These are phyloP conservation scores for Polymixis flavicincta DNA, from an alignment of 2,888 invertebrate genomes.

Conservation along the genomic window DNA sequence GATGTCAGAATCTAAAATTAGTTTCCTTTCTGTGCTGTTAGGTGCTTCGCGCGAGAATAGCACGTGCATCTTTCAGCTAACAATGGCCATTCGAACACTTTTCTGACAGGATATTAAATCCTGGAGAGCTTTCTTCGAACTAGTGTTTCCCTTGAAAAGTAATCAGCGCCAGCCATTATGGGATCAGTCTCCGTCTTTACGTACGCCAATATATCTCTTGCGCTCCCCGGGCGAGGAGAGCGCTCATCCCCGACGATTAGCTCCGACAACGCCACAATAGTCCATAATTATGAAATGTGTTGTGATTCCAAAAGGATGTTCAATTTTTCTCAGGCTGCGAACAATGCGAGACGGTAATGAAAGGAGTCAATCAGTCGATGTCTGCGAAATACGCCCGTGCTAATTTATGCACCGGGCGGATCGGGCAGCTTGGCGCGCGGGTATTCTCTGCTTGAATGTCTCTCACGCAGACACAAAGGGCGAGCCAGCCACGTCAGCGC, in stretches of 20 bases:
- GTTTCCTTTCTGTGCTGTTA: slow-evolving; percentile 54
- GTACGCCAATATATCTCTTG: slow-evolving; percentile 81
- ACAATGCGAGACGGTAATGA: slow-evolving; percentile 89
- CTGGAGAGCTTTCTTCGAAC: slow-evolving; percentile 82
- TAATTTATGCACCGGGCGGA: slow-evolving; percentile 85
- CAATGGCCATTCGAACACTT: slow-evolving; percentile 68
- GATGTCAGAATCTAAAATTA: slow-evolving; percentile 61
- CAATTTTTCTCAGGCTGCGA: slow-evolving; percentile 87
- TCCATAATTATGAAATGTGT: slow-evolving; percentile 91
- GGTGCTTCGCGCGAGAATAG: slow-evolving; percentile 32
- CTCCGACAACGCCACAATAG: slow-evolving; percentile 88
- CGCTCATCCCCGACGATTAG: slow-evolving; percentile 83
- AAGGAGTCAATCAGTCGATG: slow-evolving; percentile 90
- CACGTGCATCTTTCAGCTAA: slow-evolving; percentile 61
- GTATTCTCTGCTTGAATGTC: slow-evolving; percentile 73
- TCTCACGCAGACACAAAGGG: slow-evolving; percentile 82
- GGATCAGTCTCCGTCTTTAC: slow-evolving; percentile 79
- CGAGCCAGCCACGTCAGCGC: slow-evolving; percentile 71
- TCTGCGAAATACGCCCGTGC: slow-evolving; percentile 84
- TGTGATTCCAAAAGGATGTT: slow-evolving; percentile 86
- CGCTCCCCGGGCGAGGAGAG: slow-evolving; percentile 79
- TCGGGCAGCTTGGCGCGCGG: slow-evolving; percentile 65
- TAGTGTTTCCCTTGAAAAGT: slow-evolving; percentile 86
- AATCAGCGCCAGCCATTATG: slow-evolving; percentile 86
- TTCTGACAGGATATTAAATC: slow-evolving; percentile 78